A percentile compares a stretch with the other conserved stretches of the same genome.
Conservation (phyloP, 2,113 vertebrate species). For the Toxostoma redivivum region DNA sequence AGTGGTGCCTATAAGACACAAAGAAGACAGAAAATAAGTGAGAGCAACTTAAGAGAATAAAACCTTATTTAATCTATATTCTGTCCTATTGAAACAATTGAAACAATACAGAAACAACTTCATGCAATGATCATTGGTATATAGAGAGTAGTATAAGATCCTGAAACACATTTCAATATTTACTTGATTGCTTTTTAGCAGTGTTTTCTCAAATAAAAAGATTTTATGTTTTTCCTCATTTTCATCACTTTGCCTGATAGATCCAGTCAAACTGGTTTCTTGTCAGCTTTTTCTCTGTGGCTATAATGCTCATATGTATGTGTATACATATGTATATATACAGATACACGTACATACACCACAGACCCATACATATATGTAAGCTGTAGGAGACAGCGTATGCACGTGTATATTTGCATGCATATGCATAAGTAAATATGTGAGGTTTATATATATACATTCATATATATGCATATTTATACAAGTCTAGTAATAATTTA, state of each 20-base stretch:
- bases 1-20: slow-evolving; percentile 90
- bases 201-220: neutral
- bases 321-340: neutral
- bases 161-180: neutral
- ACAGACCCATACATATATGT: neutral
- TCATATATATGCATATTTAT: neutral
- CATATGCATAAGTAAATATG: neutral
- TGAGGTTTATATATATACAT: neutral
- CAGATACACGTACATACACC: neutral
- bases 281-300: neutral
- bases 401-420: neutral
- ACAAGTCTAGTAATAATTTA: neutral
- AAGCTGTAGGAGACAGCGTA: neutral
- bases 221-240: neutral
- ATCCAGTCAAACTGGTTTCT: neutral
- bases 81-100: neutral
- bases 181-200: neutral
- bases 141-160: neutral
- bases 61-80: neutral
- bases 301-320: neutral
- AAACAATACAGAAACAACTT: neutral
- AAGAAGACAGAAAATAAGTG: slow-evolving; percentile 68
- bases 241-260: neutral
- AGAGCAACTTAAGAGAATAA: neutral
- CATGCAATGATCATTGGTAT: neutral